Evolutionary conservation across 2,888 invertebrate species (phyloP).

Genomic region (Melanostoma mellinum): DNA sequence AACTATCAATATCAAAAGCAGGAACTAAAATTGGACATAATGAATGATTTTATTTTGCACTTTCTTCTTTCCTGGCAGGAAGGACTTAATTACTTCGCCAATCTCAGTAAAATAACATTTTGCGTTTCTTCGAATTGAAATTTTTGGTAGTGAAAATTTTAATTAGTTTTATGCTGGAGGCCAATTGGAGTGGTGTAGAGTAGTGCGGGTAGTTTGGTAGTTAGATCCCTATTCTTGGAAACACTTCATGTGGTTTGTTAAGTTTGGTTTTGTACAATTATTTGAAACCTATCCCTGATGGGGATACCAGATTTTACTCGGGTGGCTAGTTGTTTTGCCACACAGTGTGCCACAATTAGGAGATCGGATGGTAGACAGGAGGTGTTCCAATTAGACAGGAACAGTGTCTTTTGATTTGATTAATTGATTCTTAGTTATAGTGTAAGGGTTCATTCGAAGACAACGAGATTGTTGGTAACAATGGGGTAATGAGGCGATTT

Average conservation of each 20-base stretch:
- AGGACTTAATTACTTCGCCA: constrained; percentile 49
- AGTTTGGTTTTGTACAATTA: constrained; percentile 38
- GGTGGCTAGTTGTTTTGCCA: constrained; percentile 15
- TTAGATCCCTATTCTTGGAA: constrained; percentile 14
- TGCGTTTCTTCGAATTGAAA: constrained; percentile 49
- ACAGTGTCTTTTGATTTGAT: constrained; percentile 51
- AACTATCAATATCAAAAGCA: constrained; percentile 43
- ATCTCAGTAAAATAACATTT: constrained; percentile 50
- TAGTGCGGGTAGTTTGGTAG: not conserved
- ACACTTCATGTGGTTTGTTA: constrained; percentile 35
- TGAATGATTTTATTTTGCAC: constrained; percentile 27
- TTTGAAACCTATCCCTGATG: not conserved
- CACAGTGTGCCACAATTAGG: constrained; percentile 23
- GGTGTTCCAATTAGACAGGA: constrained; percentile 15
- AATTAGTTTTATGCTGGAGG: constrained; percentile 34
- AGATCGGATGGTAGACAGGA: constrained; percentile 3
- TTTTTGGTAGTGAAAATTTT: constrained; percentile 37
- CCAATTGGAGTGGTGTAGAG: not conserved
- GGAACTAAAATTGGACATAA: constrained; percentile 38
- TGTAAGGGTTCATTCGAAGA: not conserved
- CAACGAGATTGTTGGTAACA: not conserved
- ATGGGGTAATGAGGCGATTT: constrained; percentile 17
- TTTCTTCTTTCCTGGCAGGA: constrained; percentile 22
- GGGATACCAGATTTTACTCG: constrained; percentile 20
- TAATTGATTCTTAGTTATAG: constrained; percentile 45